A percentile compares a stretch with the other conserved stretches of the same genome.
Conservation (phyloP, 2,888 invertebrate species). For the Tetanocera ferruginea region DNA sequence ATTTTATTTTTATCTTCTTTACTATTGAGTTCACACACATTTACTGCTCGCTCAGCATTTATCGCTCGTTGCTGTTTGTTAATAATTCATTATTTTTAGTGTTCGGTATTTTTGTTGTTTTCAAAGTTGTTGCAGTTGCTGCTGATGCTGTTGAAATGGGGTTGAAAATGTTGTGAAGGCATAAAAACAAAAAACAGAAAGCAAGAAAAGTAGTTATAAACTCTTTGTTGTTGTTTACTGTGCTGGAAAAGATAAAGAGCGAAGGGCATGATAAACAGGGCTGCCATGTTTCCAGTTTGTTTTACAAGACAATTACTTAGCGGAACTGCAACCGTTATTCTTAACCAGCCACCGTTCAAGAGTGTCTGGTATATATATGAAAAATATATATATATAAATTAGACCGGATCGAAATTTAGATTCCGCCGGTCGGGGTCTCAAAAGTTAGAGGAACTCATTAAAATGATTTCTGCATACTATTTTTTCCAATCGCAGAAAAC, state of each 20-base stretch:
- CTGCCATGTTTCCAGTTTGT: background rate
- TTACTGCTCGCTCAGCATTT: background rate
- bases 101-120: background rate
- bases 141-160: conserved; percentile 5
- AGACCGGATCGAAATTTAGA: too few relatives aligned
- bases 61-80: conserved; percentile 4
- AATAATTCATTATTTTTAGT: conserved; percentile 25
- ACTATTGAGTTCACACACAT: background rate
- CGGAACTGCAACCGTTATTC: too few relatives aligned
- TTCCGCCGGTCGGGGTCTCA: too few relatives aligned
- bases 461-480: too few relatives aligned
- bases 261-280: background rate
- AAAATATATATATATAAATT: too few relatives aligned
- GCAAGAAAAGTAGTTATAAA: background rate
- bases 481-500: too few relatives aligned
- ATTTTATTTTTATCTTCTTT: background rate
- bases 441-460: too few relatives aligned
- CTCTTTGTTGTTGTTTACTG: conserved; percentile 22
- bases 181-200: background rate
- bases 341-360: too few relatives aligned
- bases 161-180: conserved; percentile 6
- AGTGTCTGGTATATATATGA: too few relatives aligned
- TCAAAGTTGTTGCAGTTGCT: background rate
- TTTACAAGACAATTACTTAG: background rate
- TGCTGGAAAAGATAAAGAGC: conserved; percentile 7